Evolutionary conservation across 2,888 invertebrate genomes (phyloP).

Genomic region (Drosophila emarginata): DNA sequence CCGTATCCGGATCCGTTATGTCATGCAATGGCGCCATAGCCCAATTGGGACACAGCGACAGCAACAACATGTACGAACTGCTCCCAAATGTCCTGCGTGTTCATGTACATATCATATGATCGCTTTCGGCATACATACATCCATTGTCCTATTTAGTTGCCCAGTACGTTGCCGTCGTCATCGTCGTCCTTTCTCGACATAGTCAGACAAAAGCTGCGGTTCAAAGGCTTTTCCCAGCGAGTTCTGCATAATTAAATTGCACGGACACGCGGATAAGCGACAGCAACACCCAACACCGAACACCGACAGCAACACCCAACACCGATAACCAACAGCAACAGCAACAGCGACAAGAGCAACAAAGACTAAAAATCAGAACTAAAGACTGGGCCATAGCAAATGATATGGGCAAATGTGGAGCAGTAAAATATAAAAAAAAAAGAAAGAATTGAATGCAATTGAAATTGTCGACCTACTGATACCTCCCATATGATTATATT

Average conservation of each 20-base stretch:
- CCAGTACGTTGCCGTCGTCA: constrained; percentile 5
- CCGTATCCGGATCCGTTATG: constrained; percentile 42
- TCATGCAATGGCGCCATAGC: constrained; percentile 47
- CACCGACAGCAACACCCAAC: background rate
- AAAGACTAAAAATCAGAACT: constrained; percentile 43
- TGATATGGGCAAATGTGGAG: constrained; percentile 36
- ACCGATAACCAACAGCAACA: constrained; percentile 8
- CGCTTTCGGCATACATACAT: constrained; percentile 18
- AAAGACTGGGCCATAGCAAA: constrained; percentile 25
- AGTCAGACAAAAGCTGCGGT: constrained; percentile 29
- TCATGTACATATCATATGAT: constrained; percentile 50
- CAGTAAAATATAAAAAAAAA: constrained; percentile 4
- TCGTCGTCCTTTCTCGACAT: background rate
- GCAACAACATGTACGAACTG: constrained; percentile 52
- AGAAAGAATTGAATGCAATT: background rate
- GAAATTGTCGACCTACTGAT: no score
- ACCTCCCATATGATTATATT: no score
- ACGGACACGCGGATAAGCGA: constrained; percentile 47
- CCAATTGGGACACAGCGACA: constrained; percentile 33
- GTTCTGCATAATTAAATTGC: constrained; percentile 64
- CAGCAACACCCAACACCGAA: constrained; percentile 16
- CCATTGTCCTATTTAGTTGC: constrained; percentile 15
- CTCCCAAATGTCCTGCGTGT: constrained; percentile 71
- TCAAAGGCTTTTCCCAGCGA: constrained; percentile 22
- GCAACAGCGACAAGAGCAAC: background rate